These are phyloP conservation scores for Pangasius larnaudii DNA, from an alignment of 2,797 vertebrate species.

Conservation along the genomic window DNA sequence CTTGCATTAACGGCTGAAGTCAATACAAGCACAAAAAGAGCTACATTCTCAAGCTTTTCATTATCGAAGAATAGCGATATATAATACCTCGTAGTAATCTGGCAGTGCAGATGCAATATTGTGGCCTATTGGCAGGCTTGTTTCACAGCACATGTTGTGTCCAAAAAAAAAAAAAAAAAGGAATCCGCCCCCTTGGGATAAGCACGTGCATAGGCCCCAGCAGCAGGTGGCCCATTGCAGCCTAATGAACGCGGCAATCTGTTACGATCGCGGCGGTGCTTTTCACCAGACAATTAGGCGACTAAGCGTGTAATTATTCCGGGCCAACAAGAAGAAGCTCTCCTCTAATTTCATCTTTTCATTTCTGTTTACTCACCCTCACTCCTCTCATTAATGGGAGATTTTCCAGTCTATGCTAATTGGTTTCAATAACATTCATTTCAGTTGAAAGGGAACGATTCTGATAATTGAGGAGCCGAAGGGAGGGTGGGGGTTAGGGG, in stretches of 20 bases:
- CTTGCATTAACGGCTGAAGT: constrained; percentile 3
- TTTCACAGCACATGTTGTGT: constrained; percentile 92
- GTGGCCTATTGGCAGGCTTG: constrained; percentile 98
- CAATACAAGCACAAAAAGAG: constrained; percentile 25
- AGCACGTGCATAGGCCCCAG: constrained; percentile 91
- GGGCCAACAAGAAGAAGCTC: constrained; percentile 98
- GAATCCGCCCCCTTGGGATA: constrained; percentile 82
- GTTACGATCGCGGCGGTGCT: constrained; percentile 91
- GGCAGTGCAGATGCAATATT: constrained; percentile 97
- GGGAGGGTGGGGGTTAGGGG: constrained; percentile 82
- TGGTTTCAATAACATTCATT: constrained; percentile 99
- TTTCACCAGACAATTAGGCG: constrained; percentile 99
- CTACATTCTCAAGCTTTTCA: constrained; percentile 65
- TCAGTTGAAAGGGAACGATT: constrained; percentile 98
- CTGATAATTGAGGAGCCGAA: constrained; percentile 95
- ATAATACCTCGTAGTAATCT: constrained; percentile 94
- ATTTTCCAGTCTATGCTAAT: constrained; percentile 99
- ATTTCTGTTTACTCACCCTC: constrained; percentile 99
- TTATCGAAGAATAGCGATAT: constrained; percentile 80
- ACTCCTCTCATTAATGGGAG: constrained; percentile 99
- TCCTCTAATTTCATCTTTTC: constrained; percentile 99
- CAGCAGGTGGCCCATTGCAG: constrained; percentile 99
- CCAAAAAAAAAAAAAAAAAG: constrained; percentile 78
- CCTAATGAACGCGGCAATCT: constrained; percentile 99
- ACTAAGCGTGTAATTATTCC: constrained; percentile 99